Percentiles rank a stretch among this genome's conserved stretches.
These are phyloP conservation scores for Polyploca ridens DNA, from an alignment of 2,888 invertebrate species.

Conservation along the genomic window DNA sequence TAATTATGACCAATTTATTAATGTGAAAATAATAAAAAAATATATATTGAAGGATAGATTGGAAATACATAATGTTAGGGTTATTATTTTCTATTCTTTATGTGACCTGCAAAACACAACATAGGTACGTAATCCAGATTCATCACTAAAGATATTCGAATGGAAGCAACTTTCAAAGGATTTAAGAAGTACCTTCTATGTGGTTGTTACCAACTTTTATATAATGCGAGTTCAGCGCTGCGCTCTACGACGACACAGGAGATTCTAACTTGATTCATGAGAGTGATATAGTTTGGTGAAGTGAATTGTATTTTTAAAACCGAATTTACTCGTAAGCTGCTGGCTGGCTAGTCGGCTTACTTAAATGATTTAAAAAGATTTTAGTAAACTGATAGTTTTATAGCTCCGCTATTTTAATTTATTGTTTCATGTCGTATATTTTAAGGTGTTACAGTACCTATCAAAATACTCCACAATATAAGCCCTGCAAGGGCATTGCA, in stretches of 20 bases:
- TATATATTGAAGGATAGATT: background rate
- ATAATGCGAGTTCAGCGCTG: constrained; percentile 58
- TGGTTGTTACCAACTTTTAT: constrained; percentile 69
- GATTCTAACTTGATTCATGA: constrained; percentile 67
- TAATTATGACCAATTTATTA: too few species aligned
- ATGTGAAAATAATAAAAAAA: too few species aligned
- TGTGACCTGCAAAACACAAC: background rate
- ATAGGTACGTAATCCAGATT: constrained; percentile 38
- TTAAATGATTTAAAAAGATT: too few species aligned
- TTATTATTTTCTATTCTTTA: too few species aligned
- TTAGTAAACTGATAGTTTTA: too few species aligned
- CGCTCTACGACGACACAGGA: constrained; percentile 51
- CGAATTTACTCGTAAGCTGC: background rate
- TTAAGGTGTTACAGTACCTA: too few species aligned
- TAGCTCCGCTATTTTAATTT: too few species aligned
- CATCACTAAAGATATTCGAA: constrained; percentile 43
- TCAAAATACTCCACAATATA: too few species aligned
- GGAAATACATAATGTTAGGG: background rate
- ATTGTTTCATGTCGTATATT: too few species aligned
- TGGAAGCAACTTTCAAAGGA: constrained; percentile 49
- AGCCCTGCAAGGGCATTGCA: too few species aligned
- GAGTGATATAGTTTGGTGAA: constrained; percentile 33
- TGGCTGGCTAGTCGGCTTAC: background rate
- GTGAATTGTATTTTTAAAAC: constrained; percentile 28
- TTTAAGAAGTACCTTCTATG: constrained; percentile 63